These are phyloP conservation scores for Drosophila kepulauana DNA, from an alignment of 1,140 invertebrate genomes.

Conservation along the genomic window DNA sequence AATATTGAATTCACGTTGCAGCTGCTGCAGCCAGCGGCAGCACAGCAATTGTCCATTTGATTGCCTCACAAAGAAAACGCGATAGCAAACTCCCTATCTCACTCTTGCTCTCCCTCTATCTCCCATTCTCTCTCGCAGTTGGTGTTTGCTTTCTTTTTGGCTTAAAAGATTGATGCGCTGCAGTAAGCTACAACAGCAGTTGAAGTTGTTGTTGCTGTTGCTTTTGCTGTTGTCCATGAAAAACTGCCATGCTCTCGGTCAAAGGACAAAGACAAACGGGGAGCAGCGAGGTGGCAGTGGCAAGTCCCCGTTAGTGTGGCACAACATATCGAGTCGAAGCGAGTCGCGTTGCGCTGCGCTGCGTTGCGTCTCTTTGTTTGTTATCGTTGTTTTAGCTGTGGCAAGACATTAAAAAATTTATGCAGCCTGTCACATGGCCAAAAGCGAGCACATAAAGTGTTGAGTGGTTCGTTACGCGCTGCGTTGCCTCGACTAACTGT, in stretches of 20 bases:
- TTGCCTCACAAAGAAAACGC: neutral
- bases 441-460: conserved; percentile 43
- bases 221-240: conserved; percentile 42
- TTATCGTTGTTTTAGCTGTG: conserved; percentile 14
- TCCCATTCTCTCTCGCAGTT: neutral
- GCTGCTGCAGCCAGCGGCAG: neutral
- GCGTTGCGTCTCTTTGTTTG: conserved; percentile 2
- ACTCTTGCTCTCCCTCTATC: neutral
- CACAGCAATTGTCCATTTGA: conserved; percentile 33
- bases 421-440: conserved; percentile 46
- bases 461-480: conserved; percentile 55
- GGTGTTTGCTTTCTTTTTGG: neutral
- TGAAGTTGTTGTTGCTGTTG: conserved; percentile 9
- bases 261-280: conserved; percentile 41
- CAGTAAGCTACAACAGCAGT: conserved; percentile 63
- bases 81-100: neutral
- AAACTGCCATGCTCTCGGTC: conserved; percentile 47
- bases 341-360: neutral
- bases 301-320: conserved; percentile 48
- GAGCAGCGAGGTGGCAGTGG: neutral
- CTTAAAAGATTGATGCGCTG: conserved; percentile 70
- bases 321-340: conserved; percentile 49
- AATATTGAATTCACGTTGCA: conserved; percentile 35
- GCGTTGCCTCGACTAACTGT: conserved; percentile 18
- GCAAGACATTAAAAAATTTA: conserved; percentile 73